These are phyloP conservation scores for Nycteola revayana DNA, from an alignment of 2,888 invertebrate species.

Conservation along the genomic window DNA sequence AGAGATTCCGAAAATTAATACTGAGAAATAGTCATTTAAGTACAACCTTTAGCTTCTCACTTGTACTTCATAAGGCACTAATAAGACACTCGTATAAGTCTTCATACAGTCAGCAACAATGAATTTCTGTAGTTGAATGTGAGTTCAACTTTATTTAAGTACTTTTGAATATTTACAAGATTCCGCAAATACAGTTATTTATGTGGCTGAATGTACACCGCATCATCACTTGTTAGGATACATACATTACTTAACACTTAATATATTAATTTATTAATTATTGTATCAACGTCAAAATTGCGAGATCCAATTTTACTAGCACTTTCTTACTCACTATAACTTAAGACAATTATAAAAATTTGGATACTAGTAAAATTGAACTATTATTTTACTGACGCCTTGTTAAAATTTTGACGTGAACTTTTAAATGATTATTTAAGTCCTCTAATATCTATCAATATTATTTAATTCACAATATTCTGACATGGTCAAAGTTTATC, in stretches of 20 bases:
- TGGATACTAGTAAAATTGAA: constrained; percentile 60
- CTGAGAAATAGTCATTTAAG: constrained; percentile 34
- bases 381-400: constrained; percentile 48
- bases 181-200: constrained; percentile 30
- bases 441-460: not conserved
- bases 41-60: constrained; percentile 34
- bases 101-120: constrained; percentile 34
- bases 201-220: constrained; percentile 47
- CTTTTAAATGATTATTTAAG: constrained; percentile 6
- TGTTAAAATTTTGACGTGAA: constrained; percentile 17
- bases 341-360: constrained; percentile 35
- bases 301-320: constrained; percentile 60
- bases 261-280: constrained; percentile 72
- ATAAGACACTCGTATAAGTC: constrained; percentile 48
- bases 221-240: constrained; percentile 62
- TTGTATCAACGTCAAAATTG: constrained; percentile 54
- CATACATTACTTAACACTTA: constrained; percentile 63
- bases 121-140: constrained; percentile 18
- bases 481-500: no score
- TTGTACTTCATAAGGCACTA: constrained; percentile 40
- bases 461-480: no score
- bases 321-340: constrained; percentile 31
- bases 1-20: constrained; percentile 35
- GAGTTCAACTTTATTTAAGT: constrained; percentile 14
- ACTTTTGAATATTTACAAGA: constrained; percentile 26